Conservation (phyloP, 2,113 vertebrate species). For the Microtus pennsylvanicus region DNA sequence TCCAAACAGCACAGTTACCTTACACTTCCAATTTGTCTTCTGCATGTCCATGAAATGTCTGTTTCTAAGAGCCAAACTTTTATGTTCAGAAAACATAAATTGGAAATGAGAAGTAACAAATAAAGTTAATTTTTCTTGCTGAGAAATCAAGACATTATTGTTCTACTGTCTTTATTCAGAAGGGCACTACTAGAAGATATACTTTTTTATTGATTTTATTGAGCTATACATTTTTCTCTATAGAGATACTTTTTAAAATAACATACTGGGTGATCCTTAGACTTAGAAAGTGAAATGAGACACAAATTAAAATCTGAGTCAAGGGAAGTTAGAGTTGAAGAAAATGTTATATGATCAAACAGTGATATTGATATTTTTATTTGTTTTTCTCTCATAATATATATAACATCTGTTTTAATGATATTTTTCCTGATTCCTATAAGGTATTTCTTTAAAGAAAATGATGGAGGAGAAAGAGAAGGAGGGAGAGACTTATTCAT, state of each 20-base stretch:
- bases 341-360: neutral
- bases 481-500: neutral
- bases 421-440: constrained; percentile 63
- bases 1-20: constrained; percentile 1
- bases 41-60: neutral
- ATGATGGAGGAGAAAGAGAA: neutral
- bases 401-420: constrained; percentile 40
- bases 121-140: neutral
- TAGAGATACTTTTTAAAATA: constrained; percentile 10
- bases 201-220: no score
- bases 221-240: no score
- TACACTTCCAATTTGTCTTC: constrained; percentile 20
- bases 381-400: constrained; percentile 22
- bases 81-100: neutral
- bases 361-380: neutral
- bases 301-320: neutral
- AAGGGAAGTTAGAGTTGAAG: neutral
- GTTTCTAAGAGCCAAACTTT: constrained; percentile 33
- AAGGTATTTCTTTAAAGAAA: neutral
- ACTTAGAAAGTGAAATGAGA: neutral
- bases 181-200: neutral
- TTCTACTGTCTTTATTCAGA: neutral
- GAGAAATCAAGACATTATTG: neutral
- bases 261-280: neutral
- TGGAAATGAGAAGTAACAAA: neutral